Conservation (phyloP, 2,113 vertebrate species). For the Xiphias gladius region DNA sequence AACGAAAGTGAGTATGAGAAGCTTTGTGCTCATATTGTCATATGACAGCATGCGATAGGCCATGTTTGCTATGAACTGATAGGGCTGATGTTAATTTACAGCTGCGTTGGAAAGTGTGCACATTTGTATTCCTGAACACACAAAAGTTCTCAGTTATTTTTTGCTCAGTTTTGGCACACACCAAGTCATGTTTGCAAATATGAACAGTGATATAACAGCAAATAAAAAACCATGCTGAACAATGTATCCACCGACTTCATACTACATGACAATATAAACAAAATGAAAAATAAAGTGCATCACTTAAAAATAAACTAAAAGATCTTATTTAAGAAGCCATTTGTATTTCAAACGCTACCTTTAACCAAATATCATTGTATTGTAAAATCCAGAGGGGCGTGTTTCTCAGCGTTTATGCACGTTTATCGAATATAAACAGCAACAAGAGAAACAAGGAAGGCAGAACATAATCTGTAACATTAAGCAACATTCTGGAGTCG, state of each 20-base stretch:
- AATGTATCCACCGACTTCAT: constrained; percentile 17
- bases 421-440: constrained; percentile 11
- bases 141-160: neutral
- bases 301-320: constrained; percentile 49
- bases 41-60: constrained; percentile 37
- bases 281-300: constrained; percentile 62
- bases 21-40: constrained; percentile 29
- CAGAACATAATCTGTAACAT: constrained; percentile 4
- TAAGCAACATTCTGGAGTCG: constrained; percentile 17
- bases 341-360: constrained; percentile 1
- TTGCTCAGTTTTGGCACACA: neutral
- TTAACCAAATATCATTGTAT: constrained; percentile 15
- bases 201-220: constrained; percentile 20
- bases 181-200: neutral
- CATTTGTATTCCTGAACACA: constrained; percentile 11
- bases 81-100: constrained; percentile 16
- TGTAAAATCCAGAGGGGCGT: neutral
- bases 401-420: constrained; percentile 3
- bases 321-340: neutral
- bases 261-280: constrained; percentile 11
- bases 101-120: constrained; percentile 21
- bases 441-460: constrained; percentile 15
- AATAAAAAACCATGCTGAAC: neutral
- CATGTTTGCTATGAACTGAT: constrained; percentile 26
- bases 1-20: constrained; percentile 57